Percentiles rank a stretch among this genome's conserved stretches.
Evolutionary conservation across 2,113 vertebrate species (phyloP).

Genomic region (Anolis sagrei): DNA sequence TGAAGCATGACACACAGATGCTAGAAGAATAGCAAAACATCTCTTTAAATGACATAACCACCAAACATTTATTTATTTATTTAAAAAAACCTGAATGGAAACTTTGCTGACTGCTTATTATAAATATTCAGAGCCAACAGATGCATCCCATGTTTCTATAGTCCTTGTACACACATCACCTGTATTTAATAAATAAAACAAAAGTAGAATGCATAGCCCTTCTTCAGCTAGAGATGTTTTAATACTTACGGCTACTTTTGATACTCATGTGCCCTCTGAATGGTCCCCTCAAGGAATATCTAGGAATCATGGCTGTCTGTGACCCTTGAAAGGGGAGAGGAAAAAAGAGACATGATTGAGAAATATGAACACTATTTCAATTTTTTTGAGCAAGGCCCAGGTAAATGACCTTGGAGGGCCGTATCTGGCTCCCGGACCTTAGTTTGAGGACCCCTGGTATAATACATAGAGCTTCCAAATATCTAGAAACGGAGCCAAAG

Average conservation of each 20-base stretch:
- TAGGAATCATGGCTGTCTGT: slow-evolving; percentile 33
- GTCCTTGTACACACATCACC: neutral
- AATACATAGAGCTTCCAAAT: too few species aligned
- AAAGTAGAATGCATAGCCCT: neutral
- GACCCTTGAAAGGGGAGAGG: slow-evolving; percentile 2
- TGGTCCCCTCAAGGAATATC: slow-evolving; percentile 47
- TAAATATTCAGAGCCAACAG: neutral
- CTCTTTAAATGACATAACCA: neutral
- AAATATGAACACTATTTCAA: neutral
- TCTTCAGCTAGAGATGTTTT: neutral
- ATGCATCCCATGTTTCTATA: neutral
- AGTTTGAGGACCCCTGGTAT: too few species aligned
- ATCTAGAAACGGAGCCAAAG: too few species aligned
- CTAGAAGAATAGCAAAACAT: neutral
- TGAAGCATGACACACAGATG: neutral
- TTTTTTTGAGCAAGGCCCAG: neutral
- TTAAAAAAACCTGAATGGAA: slow-evolving; percentile 20
- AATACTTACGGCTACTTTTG: slow-evolving; percentile 71
- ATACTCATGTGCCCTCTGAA: slow-evolving; percentile 68
- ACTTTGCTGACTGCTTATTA: neutral
- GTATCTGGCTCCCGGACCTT: too few species aligned
- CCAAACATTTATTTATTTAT: neutral
- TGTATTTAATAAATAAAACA: neutral
- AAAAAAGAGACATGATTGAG: neutral
- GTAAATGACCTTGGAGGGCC: too few species aligned